Evolutionary conservation across 2,797 vertebrate species (phyloP), one percentile per base, ranked within the genome.

Genomic region (Schizothorax lantsangensis): DNA sequence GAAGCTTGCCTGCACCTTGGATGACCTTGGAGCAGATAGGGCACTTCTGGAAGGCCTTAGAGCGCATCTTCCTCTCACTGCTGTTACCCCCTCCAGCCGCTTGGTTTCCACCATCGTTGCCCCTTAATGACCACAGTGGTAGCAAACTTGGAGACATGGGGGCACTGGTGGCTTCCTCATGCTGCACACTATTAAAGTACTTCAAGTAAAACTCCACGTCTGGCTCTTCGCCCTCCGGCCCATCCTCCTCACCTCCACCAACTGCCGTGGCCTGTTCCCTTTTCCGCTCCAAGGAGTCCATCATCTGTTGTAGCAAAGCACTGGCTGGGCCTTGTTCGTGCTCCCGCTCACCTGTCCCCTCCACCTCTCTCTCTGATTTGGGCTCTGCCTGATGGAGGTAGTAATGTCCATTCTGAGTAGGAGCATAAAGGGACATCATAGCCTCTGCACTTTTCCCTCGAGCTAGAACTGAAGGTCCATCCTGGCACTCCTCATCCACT

Each of bases 201-300:
- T 99, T 99, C 97, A 99, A 98, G 96, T 99, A 99, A 97, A 98
- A 98, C 95, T 99, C 98, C 97, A 99, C 95, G 33, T 98, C 97
- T 14, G 93, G 94, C 89, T 96, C 95, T 12, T 99, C 97, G 23
- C 96, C 97, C 21, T 98, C 97, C 82, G 95, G 96, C 0, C 95
- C 96, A 5, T 97, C 97, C 71, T 97, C 96, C 2, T 96, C 95
- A 10, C 96, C 95, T 1, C 83, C 83, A 62, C 72, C 72, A 84
- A 71, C 85, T 45, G 79, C 26, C 21, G 95, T 93, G 0, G 94
- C 94, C 1, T 95, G 95, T 89, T 96, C 96, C 17, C 96, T 97
- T 75, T 98, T 96, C 89, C 96, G 95, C 94, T 97, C 96, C 91
- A 98, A 97, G 1, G 97, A 97, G 90, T 96, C 97, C 93, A 99